Evolutionary conservation across 2,888 invertebrate species (phyloP), one percentile per base, ranked within the genome.

Genomic region (Odontocolon sp.): DNA sequence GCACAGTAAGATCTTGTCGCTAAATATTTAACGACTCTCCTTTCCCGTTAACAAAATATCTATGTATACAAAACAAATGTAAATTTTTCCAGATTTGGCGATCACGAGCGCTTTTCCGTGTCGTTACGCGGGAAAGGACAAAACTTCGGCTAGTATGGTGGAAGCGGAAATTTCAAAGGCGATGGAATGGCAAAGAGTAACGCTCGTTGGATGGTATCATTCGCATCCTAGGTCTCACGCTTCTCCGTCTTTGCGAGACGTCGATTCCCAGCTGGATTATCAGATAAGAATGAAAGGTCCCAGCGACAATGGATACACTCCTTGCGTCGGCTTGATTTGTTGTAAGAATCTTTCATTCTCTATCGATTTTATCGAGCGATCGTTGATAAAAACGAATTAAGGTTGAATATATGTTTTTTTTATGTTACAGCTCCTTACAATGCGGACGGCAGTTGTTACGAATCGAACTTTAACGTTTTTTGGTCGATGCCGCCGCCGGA

Each of bases 401-500:
- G 14, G 56, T 11, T 38, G 18, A 5, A 16, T n/a, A 16, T 61
- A 77, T 63, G 56, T 64, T 70, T 61, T 47, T 66, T 80, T 79
- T 33, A 33, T 75, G 72, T 92, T 92, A 64, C 88, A 97, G 96
- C 97, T 36, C 96, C 97, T 0, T 96, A 96, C 86, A 95, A 95
- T 86, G 94, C 94, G 72, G 96, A 96, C 87, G 95, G 95, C 85
- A 94, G 94, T 63, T 95, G 95, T 21, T 90, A 96, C 81, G 97
- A 97, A 86, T 97, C 97, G 0, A 95, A 95, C 50, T 92, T 97
- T 9, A 95, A 96, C 77, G 95, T 96, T 68, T 98, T 96, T 90
- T 98, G 98, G 98, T 97, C 98, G 2, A 94, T 97, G 92, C 98
- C 98, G n/a, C 98, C 98, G 1, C 96, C 97, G 45, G 98, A 98